Base-by-base conservation (phyloP, 2,888 invertebrate species). In the Drosophila putrida region DNA sequence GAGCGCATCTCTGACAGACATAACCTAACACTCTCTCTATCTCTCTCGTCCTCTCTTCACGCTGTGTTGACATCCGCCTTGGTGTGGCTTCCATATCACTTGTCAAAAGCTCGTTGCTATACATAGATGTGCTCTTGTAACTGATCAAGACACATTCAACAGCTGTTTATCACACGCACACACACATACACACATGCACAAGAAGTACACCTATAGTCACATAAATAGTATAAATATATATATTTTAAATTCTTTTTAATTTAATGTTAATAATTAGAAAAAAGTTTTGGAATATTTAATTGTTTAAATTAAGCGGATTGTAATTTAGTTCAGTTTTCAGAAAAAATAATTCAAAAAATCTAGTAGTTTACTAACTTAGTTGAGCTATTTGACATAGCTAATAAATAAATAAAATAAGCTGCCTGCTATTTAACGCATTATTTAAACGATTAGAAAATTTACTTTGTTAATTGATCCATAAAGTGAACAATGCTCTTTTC, bases 61-160 rank as follows among this genome's bases (percentile, higher is more conserved):
- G 28, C 53, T 59, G 36, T 36, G 57, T 15, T 50, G 53, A 72
- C 80, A 87, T 70, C 67, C 77, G 77, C 72, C 80, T 72, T 78
- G 82, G 79, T 78, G 77, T 73, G 74, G 78, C 86, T 85, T 85
- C 86, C 80, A 86, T 89, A 88, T 82, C 88, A 75, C 74, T 84
- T 77, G 86, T 75, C 86, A 71, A 64, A 75, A 74, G 71, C 58
- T 47, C 53, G 11, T 33, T 31, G 36, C 43, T 64, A 20, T 3
- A 63, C n/a, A 36, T 3, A 63, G 13, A 36, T 50, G 31, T 46
- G 33, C 20, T 33, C 15, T 15, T 55, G 43, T 55, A 44, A 55
- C 43, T 44, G 46, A 57, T 57, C 57, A 36, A 35, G 35, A 28
- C 33, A 35, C 13, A n/a, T 28, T 39, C 54, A 54, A 50, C 57